These are phyloP conservation scores for Diadophis punctatus DNA, from an alignment of 2,113 vertebrate genomes.

Conservation along the genomic window DNA sequence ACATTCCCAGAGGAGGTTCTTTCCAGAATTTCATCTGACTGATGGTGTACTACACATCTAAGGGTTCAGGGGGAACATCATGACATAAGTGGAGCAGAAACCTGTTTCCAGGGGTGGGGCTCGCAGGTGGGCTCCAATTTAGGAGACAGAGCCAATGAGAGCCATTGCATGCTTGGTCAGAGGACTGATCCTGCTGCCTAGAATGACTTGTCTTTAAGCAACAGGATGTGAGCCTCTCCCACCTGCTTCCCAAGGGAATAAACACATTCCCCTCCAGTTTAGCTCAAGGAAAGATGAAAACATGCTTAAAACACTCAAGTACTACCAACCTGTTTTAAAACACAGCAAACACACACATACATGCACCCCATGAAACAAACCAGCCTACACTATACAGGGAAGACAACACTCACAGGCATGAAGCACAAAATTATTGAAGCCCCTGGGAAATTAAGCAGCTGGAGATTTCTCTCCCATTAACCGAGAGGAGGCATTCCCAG, in stretches of 20 bases:
- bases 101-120: slow-evolving; percentile 5
- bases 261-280: neutral
- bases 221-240: slow-evolving; percentile 8
- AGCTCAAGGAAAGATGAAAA: neutral
- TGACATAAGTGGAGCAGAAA: neutral
- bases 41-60: neutral
- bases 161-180: neutral
- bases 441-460: neutral
- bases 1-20: neutral
- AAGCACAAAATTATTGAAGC: neutral
- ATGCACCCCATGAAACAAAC: neutral
- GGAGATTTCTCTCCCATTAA: neutral
- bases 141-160: neutral
- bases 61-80: neutral
- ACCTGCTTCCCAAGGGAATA: neutral
- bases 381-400: neutral
- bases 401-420: neutral
- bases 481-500: rapidly evolving
- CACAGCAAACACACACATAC: neutral
- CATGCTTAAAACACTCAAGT: neutral
- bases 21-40: neutral
- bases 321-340: neutral
- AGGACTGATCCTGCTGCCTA: neutral
- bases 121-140: slow-evolving; percentile 5
- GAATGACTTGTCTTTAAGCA: slow-evolving; percentile 12